Conservation (phyloP, 2,888 invertebrate genomes). For the Pristionchus maxplancki region DNA sequence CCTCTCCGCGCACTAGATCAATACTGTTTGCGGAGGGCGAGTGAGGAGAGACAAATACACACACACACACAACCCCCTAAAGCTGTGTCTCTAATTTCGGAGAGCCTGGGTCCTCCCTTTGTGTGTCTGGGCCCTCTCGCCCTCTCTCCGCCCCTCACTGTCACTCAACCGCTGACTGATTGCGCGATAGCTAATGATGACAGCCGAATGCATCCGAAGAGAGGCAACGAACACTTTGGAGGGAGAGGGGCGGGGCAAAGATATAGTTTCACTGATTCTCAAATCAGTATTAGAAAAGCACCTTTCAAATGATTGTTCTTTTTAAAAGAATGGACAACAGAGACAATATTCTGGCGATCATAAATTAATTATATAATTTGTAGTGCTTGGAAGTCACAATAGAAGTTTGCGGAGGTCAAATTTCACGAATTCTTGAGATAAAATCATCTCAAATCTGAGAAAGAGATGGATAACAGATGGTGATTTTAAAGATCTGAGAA, state of each 20-base stretch:
- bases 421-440: too few species aligned
- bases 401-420: too few species aligned
- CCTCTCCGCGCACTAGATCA: slow-evolving; percentile 44
- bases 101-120: slow-evolving; percentile 14
- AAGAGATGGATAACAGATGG: neutral
- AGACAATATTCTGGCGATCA: too few species aligned
- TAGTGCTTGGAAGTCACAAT: too few species aligned
- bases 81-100: slow-evolving; percentile 42
- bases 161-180: slow-evolving; percentile 44
- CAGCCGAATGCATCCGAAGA: slow-evolving; percentile 30
- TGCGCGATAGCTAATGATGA: slow-evolving; percentile 48
- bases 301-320: too few species aligned
- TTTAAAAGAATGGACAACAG: too few species aligned
- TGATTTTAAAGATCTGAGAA: too few species aligned
- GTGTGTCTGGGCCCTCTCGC: slow-evolving; percentile 1
- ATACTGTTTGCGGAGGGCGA: slow-evolving; percentile 16
- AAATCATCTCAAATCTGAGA: neutral
- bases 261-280: neutral
- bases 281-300: too few species aligned
- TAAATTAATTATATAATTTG: too few species aligned
- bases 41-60: slow-evolving; percentile 35
- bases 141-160: neutral
- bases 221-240: neutral
- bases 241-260: neutral
- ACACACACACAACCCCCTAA: slow-evolving; percentile 24